phyloP scores from a whole-genome alignment of 2,113 vertebrate species.

The Telmatochromis sp. region DNA sequence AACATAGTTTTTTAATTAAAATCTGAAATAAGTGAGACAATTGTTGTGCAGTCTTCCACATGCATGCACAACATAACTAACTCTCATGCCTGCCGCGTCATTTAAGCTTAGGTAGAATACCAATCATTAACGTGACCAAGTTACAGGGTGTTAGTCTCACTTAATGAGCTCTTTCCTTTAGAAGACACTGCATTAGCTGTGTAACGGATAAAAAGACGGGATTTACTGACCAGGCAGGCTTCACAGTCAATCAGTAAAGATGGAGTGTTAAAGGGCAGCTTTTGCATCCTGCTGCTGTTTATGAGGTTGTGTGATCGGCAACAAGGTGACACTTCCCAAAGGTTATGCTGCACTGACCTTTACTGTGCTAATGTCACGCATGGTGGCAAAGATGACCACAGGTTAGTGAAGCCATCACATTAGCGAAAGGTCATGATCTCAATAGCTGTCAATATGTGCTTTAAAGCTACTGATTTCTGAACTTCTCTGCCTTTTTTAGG shows the following conservation, averaged over 20 bases:
- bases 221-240: not conserved
- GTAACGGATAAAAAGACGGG: not conserved
- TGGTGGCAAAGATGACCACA: not conserved
- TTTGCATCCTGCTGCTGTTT: not conserved
- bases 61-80: not conserved
- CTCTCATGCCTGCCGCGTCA: not conserved
- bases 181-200: not conserved
- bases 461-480: not conserved
- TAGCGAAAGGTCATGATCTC: not conserved
- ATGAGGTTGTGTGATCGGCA: slow-evolving; percentile 15
- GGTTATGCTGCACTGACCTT: slow-evolving; percentile 33
- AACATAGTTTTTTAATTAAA: slow-evolving; percentile 37
- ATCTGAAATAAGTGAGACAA: not conserved
- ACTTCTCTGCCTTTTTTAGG: not conserved
- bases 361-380: not conserved
- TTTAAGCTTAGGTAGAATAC: not conserved
- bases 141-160: slow-evolving; percentile 13
- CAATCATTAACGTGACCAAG: not conserved
- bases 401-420: not conserved
- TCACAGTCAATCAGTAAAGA: slow-evolving; percentile 28
- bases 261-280: slow-evolving; percentile 45
- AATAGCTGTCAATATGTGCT: not conserved
- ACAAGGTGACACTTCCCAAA: slow-evolving; percentile 38
- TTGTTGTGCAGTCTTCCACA: not conserved
- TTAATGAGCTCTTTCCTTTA: slow-evolving; percentile 11